These are phyloP conservation scores for Platynereis dumerilii DNA, from an alignment of 2,888 invertebrate species.

Conservation along the genomic window DNA sequence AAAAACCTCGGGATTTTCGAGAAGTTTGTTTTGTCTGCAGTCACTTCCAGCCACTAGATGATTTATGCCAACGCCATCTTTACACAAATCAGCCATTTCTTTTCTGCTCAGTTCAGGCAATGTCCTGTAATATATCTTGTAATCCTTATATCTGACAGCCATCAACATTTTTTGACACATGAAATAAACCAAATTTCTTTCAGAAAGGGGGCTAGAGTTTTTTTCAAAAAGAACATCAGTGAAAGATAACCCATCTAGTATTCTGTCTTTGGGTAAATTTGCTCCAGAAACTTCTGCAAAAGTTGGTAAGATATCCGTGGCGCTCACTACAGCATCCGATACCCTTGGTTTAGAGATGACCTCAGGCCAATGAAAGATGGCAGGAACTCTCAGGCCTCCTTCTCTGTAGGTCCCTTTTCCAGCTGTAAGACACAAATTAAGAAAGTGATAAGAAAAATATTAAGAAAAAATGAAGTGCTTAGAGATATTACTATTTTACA, in stretches of 20 bases:
- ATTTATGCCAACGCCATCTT: background rate
- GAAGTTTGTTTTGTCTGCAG: background rate
- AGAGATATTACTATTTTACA: no score
- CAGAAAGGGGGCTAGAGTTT: background rate
- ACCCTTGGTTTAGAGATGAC: background rate
- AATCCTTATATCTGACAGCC: constrained; percentile 1
- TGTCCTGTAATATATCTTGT: background rate
- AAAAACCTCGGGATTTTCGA: background rate
- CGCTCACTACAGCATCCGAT: background rate
- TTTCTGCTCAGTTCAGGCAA: background rate
- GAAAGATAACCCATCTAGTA: background rate
- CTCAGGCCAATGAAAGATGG: background rate
- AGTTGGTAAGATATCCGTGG: background rate
- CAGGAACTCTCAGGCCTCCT: background rate
- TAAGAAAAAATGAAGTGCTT: no score
- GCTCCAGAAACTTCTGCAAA: constrained; percentile 1
- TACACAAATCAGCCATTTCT: background rate
- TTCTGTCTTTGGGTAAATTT: background rate
- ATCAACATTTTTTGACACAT: background rate
- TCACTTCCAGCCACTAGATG: background rate
- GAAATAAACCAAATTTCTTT: constrained; percentile 3
- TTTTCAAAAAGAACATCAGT: background rate
- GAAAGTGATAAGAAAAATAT: no score
- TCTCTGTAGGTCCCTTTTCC: background rate
- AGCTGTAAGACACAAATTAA: no score